These are phyloP conservation scores for Sinopyrophorus schimmeli DNA, from an alignment of 2,888 invertebrate genomes.

Conservation along the genomic window DNA sequence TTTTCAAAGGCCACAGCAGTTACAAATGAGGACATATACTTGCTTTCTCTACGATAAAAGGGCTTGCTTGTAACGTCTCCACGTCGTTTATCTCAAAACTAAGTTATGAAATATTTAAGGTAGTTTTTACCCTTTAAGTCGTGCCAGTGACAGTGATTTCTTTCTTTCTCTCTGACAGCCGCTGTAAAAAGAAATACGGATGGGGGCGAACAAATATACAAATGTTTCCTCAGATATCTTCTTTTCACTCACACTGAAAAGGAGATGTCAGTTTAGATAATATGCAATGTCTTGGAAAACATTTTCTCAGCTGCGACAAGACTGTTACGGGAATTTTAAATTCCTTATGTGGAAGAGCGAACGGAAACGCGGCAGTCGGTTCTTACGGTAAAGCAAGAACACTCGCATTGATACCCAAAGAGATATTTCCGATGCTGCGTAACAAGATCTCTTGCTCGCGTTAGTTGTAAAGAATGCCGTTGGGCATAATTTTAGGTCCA, in stretches of 20 bases:
- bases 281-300: slow-evolving; percentile 28
- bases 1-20: slow-evolving; percentile 22
- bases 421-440: no score
- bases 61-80: slow-evolving; percentile 34
- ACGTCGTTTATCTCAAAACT: slow-evolving; percentile 35
- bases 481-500: slow-evolving; percentile 13
- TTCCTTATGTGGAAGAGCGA: slow-evolving; percentile 5
- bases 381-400: no score
- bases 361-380: not conserved
- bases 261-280: slow-evolving; percentile 33
- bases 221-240: slow-evolving; percentile 28
- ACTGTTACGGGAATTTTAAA: slow-evolving; percentile 17
- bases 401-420: no score
- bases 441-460: no score
- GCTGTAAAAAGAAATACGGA: slow-evolving; percentile 19
- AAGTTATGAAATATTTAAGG: slow-evolving; percentile 39
- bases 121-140: slow-evolving; percentile 34
- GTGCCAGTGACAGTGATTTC: slow-evolving; percentile 30
- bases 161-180: slow-evolving; percentile 24
- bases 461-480: slow-evolving; percentile 8
- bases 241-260: slow-evolving; percentile 27
- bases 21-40: slow-evolving; percentile 32
- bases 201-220: slow-evolving; percentile 28
- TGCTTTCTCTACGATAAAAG: slow-evolving; percentile 37
- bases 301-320: slow-evolving; percentile 18